Evolutionary conservation across 2,113 vertebrate genomes (phyloP).

Genomic region (Octodon degus): DNA sequence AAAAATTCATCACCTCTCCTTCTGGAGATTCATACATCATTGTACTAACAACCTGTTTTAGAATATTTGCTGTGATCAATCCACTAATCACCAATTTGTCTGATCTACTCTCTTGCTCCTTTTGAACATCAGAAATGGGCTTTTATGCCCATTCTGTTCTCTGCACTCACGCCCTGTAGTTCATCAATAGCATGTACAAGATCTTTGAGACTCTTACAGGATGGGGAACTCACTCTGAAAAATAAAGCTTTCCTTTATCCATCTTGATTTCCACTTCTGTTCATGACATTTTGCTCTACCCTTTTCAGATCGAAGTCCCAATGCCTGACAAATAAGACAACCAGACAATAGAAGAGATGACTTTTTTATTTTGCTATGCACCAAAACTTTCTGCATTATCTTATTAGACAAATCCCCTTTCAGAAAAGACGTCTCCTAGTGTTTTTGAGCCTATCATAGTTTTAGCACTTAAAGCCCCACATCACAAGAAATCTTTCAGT

Average conservation of each 20-base stretch:
- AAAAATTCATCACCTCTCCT: not conserved
- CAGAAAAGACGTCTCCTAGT: not conserved
- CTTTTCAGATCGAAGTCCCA: slow-evolving; percentile 49
- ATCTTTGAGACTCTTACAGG: not conserved
- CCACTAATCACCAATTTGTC: not conserved
- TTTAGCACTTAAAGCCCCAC: slow-evolving; percentile 21
- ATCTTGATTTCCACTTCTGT: not conserved
- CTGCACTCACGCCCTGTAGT: not conserved
- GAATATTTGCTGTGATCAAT: slow-evolving; percentile 17
- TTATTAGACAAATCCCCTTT: not conserved
- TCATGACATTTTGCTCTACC: not conserved
- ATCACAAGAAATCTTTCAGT: not conserved
- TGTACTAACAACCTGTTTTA: not conserved
- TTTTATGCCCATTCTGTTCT: not conserved
- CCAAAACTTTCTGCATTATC: slow-evolving; percentile 10
- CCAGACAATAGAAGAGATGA: not conserved
- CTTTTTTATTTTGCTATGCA: slow-evolving; percentile 25
- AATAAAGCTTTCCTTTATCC: not conserved
- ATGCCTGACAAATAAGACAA: not conserved
- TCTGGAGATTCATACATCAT: slow-evolving; percentile 11
- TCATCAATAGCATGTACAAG: not conserved
- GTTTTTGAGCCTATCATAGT: not conserved
- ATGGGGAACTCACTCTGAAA: not conserved
- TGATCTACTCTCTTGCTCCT: not conserved
- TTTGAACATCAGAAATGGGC: not conserved